Conservation (phyloP, 2,113 vertebrate species). For the Varanus salvator region DNA sequence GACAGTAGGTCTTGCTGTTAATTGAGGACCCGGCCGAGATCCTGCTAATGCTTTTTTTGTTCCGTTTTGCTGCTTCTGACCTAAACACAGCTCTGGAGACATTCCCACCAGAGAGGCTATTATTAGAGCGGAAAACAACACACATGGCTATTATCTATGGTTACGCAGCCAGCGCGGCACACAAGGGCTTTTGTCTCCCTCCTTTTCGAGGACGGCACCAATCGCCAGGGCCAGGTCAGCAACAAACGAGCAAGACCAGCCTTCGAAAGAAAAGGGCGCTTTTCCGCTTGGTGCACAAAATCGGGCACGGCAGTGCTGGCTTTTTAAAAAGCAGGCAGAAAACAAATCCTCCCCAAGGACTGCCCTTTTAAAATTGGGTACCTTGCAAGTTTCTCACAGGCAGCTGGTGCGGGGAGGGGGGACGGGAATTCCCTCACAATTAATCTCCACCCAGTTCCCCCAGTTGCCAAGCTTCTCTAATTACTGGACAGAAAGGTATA, state of each 20-base stretch:
- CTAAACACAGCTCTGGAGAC: slow-evolving; percentile 39
- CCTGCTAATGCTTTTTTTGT: slow-evolving; percentile 19
- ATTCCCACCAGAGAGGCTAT: slow-evolving; percentile 37
- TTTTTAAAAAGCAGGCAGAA: slow-evolving; percentile 37
- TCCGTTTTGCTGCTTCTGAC: slow-evolving; percentile 46
- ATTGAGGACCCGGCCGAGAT: slow-evolving; percentile 60
- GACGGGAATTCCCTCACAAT: too few relatives aligned
- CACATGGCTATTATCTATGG: not conserved
- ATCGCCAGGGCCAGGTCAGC: slow-evolving; percentile 48
- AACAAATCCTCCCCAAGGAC: not conserved
- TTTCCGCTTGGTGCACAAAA: slow-evolving; percentile 43
- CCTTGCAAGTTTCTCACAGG: too few relatives aligned
- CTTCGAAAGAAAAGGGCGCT: slow-evolving; percentile 48
- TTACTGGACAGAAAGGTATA: too few relatives aligned
- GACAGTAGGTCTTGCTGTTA: slow-evolving; percentile 17
- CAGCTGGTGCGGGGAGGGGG: not conserved
- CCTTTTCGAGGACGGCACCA: slow-evolving; percentile 39
- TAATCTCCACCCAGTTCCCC: too few relatives aligned
- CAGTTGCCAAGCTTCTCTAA: too few relatives aligned
- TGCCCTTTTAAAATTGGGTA: not conserved
- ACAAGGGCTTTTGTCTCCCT: slow-evolving; percentile 58
- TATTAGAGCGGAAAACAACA: slow-evolving; percentile 48
- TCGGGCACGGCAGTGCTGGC: slow-evolving; percentile 48
- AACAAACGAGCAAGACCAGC: slow-evolving; percentile 41
- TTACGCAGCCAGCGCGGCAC: not conserved